A percentile compares a stretch with the other conserved stretches of the same genome.
Conservation (phyloP, 1,140 invertebrate genomes). For the Drosophila miranda region DNA sequence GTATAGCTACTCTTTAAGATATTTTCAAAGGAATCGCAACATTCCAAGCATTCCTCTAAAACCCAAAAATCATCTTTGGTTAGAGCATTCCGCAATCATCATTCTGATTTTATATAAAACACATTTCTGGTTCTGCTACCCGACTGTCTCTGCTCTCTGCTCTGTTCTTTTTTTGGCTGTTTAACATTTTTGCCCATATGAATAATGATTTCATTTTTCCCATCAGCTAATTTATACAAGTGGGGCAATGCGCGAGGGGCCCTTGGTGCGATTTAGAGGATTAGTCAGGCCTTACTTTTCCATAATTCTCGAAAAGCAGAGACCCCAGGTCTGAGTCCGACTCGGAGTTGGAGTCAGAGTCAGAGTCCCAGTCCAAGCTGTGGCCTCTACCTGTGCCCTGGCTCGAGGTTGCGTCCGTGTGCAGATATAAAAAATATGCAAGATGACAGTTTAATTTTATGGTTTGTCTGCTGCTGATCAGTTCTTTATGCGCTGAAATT, state of each 20-base stretch:
- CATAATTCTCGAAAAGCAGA: slow-evolving; percentile 72
- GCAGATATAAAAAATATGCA: slow-evolving; percentile 82
- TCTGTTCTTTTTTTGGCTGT: slow-evolving; percentile 51
- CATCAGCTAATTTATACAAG: slow-evolving; percentile 82
- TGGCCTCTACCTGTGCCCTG: slow-evolving; percentile 51
- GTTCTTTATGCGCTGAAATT: slow-evolving; percentile 80
- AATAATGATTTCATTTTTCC: slow-evolving; percentile 82
- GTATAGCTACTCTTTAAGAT: too few species aligned
- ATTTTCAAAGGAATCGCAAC: not conserved
- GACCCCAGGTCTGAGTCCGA: slow-evolving; percentile 11
- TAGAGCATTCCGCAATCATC: slow-evolving; percentile 43
- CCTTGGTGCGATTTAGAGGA: slow-evolving; percentile 79
- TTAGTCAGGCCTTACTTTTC: slow-evolving; percentile 82
- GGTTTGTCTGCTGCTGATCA: slow-evolving; percentile 82
- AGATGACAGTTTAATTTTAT: slow-evolving; percentile 83
- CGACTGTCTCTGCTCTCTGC: slow-evolving; percentile 16
- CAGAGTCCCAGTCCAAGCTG: slow-evolving; percentile 19
- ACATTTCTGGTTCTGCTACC: slow-evolving; percentile 16
- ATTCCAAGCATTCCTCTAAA: slow-evolving; percentile 23
- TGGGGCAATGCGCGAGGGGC: slow-evolving; percentile 66
- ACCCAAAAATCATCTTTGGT: not conserved
- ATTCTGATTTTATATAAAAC: not conserved
- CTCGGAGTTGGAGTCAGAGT: slow-evolving; percentile 1
- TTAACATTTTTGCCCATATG: slow-evolving; percentile 75
- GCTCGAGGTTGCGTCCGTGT: slow-evolving; percentile 40